Evolutionary conservation across 2,888 invertebrate species (phyloP), one percentile per base, ranked within the genome.

Genomic region (Trachelus tabidus): DNA sequence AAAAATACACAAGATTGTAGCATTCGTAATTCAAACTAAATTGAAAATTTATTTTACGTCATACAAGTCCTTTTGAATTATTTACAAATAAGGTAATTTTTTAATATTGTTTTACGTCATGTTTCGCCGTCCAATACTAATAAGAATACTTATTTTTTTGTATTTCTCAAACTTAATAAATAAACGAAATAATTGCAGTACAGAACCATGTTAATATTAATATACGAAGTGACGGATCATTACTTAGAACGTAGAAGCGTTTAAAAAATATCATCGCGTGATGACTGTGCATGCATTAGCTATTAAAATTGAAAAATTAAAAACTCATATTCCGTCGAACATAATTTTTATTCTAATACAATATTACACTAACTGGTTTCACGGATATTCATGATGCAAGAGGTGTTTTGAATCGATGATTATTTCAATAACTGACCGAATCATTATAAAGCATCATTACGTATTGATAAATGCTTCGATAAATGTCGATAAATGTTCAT

Each of bases 81-180:
- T 71, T 31, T 31, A 71, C 71, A 11, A 6, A 71, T 23, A 71
- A 33, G 23, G 9, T 23, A 23, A 71, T 31, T 31, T 34, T 69
- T 34, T n/a, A 71, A 9, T 33, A 31, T 71, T 31, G 3, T 30
- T 23, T 56, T 23, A 56, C 23, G 56, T 23, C 15, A 56, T 1
- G 23, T 56, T 23, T 9, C 71, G 12, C 71, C 71, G 71, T 71
- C 71, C 71, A n/a, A 33, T 71, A 71, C 12, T 31, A 31, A 71
- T 15, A 33, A 71, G 71, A 12, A 3, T 73, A 69, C 76, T 68
- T 76, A 12, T 37, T 79, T 68, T 76, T 73, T 80, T 34, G 80
- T 68, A 76, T 35, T 75, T 81, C 80, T 80, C 78, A 80, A 83
- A 83, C 83, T 82, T 83, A 80, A 77, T 84, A 83, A 82, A 85